Evolutionary conservation across 2,888 invertebrate species (phyloP), one percentile per base, ranked within the genome.

Genomic region (Xylota segnis): DNA sequence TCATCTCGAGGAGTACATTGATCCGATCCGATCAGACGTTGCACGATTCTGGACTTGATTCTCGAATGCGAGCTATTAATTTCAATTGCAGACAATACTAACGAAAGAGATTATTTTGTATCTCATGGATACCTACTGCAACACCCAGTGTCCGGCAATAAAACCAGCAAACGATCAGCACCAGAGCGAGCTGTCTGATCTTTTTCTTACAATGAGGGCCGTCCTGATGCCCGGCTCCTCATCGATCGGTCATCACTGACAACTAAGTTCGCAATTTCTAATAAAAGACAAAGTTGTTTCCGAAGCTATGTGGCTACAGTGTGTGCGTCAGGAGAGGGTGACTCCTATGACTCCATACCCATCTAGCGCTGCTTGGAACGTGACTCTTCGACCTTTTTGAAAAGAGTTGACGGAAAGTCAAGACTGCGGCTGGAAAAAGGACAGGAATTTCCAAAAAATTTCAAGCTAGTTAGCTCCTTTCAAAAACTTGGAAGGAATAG

Each of bases 1-100:
- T 27, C 47, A 61, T 56, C 65, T 56, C 27, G 37, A 45, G 52
- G 47, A 56, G 56, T 65, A 47, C 75, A 66, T 75, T 66, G 76
- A 68, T 68, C 66, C 66, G 50, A 68, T 66, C 27, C 34, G 56
- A 75, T 66, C 74, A 65, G 63, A 65, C 50, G 59, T 37, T 40
- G 66, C 76, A 76, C 76, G 76, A 76, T 76, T 52, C 59, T 68
- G 37, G 75, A 75, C 45, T 76, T 50, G 76, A 76, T 68, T 68
- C 66, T 34, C 58, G 43, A 45, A 32, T 66, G 58, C 58, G 12
- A 52, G 76, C 76, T 76, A 76, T 76, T 76, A 76, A 76, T 76
- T 76, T 66, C 66, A 76, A 76, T 76, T 68, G 76, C 66, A 50
- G 58, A 58, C 50, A 56, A 76, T 37, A 18, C 50, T 7, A 72